phyloP scores from a whole-genome alignment of 64 coral and sea anemone genomes.

The Cladopsammia gracilis region DNA sequence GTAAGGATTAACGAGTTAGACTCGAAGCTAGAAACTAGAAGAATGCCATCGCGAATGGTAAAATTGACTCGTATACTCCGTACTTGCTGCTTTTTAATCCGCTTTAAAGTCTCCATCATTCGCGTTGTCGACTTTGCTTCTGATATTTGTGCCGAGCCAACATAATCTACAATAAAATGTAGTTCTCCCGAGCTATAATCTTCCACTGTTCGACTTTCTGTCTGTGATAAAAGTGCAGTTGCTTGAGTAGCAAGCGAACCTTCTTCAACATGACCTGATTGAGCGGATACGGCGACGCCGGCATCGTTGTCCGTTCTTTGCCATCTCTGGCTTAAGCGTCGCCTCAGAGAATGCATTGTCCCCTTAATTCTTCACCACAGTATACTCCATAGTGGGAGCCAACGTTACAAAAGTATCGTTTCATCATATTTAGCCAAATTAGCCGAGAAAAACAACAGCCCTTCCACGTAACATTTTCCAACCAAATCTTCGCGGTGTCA shows the following conservation, averaged over 20 bases:
- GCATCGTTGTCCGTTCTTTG: slow-evolving; percentile 2
- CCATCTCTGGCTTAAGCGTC: slow-evolving; percentile 52
- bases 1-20: slow-evolving; percentile 86
- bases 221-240: slow-evolving; percentile 39
- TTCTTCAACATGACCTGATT: slow-evolving; percentile 6
- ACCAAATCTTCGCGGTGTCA: neutral
- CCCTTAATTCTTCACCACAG: neutral
- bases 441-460: slow-evolving; percentile 18
- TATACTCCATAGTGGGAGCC: slow-evolving; percentile 37
- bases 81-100: slow-evolving; percentile 95
- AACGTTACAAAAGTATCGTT: slow-evolving; percentile 6
- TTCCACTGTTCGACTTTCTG: slow-evolving; percentile 68
- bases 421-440: slow-evolving; percentile 16
- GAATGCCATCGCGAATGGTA: slow-evolving; percentile 87
- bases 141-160: slow-evolving; percentile 89
- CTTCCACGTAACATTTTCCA: slow-evolving; percentile 26
- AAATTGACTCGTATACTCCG: slow-evolving; percentile 90
- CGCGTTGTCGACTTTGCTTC: slow-evolving; percentile 90
- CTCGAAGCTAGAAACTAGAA: slow-evolving; percentile 85
- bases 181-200: slow-evolving; percentile 77
- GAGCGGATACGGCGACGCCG: slow-evolving; percentile 12
- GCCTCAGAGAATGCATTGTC: slow-evolving; percentile 44
- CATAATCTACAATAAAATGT: slow-evolving; percentile 97
- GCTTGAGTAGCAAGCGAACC: neutral
- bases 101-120: slow-evolving; percentile 88